Evolutionary conservation across 2,888 invertebrate species (phyloP).

Genomic region (Leptopilina drosophilae): DNA sequence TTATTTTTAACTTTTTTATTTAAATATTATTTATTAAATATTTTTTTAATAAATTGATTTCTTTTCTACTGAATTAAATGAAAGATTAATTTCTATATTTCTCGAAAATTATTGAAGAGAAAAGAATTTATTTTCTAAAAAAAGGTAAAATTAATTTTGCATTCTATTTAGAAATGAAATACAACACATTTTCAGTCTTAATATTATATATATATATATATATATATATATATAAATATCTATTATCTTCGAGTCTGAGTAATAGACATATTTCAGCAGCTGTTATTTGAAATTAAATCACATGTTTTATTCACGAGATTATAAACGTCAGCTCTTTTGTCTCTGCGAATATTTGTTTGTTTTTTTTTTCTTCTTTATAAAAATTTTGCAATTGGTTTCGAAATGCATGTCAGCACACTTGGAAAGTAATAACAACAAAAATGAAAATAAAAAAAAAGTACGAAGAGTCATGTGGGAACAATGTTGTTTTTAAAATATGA

Average conservation of each 20-base stretch:
- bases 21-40: too few relatives aligned
- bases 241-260: background rate
- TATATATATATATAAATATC: background rate
- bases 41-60: too few relatives aligned
- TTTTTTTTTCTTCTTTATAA: constrained; percentile 1
- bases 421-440: background rate
- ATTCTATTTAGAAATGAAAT: too few relatives aligned
- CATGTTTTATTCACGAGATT: constrained; percentile 38
- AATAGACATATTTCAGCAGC: constrained; percentile 23
- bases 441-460: background rate
- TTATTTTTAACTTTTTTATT: too few relatives aligned
- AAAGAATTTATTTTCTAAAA: too few relatives aligned
- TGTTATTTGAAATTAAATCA: constrained; percentile 29
- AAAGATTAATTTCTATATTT: too few relatives aligned
- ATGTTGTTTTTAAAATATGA: background rate
- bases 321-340: constrained; percentile 17
- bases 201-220: background rate
- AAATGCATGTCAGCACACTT: background rate
- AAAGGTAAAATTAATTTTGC: too few relatives aligned
- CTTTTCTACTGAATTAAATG: too few relatives aligned
- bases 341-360: background rate
- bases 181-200: too few relatives aligned
- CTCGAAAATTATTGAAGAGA: too few relatives aligned
- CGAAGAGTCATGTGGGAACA: background rate
- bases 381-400: background rate